These are phyloP conservation scores for Eilema sororculum DNA, from an alignment of 2,888 invertebrate genomes.

Conservation along the genomic window DNA sequence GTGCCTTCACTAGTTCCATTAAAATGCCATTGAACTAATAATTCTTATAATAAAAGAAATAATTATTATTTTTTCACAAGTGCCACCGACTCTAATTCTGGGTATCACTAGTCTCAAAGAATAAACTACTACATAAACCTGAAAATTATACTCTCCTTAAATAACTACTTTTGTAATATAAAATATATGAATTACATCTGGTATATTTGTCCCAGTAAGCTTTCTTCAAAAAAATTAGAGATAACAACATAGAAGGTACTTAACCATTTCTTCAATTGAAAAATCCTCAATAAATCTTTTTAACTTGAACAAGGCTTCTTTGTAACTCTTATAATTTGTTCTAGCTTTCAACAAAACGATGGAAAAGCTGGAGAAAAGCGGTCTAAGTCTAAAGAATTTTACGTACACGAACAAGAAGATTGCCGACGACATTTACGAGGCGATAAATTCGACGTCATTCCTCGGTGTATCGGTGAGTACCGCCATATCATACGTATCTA, in stretches of 20 bases:
- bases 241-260: neutral
- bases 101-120: neutral
- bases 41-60: too few relatives aligned
- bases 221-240: neutral
- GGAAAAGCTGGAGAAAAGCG: slow-evolving; percentile 93
- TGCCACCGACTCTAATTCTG: too few relatives aligned
- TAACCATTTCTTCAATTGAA: neutral
- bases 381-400: slow-evolving; percentile 96
- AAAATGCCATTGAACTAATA: neutral
- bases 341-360: slow-evolving; percentile 98
- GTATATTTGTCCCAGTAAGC: neutral
- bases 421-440: slow-evolving; percentile 97
- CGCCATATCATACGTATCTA: slow-evolving; percentile 31
- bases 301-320: neutral
- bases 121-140: neutral
- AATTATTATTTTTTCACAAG: too few relatives aligned
- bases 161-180: neutral
- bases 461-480: slow-evolving; percentile 97
- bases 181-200: neutral
- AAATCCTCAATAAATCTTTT: neutral
- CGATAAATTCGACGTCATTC: slow-evolving; percentile 99
- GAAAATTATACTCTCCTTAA: neutral
- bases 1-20: neutral
- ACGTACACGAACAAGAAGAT: slow-evolving; percentile 98
- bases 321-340: slow-evolving; percentile 15